Conservation (phyloP, 1,140 invertebrate species). For the Cryptotermes secundus region DNA sequence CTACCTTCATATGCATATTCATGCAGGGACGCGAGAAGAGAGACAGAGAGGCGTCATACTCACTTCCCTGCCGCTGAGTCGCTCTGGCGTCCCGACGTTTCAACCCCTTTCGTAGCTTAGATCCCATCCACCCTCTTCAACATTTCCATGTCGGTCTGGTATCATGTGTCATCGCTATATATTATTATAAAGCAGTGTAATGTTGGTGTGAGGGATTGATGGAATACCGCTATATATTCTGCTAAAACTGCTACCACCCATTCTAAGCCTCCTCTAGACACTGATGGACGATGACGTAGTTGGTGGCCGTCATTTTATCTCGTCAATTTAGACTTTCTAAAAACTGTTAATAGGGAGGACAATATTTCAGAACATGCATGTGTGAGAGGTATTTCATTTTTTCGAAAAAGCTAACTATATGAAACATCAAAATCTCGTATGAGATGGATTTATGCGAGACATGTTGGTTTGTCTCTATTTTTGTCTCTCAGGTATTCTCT, state of each 20-base stretch:
- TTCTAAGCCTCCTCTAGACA: not conserved
- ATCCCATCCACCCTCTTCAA: constrained; percentile 2
- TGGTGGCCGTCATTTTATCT: not conserved
- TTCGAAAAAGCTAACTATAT: not conserved
- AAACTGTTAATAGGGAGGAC: not conserved
- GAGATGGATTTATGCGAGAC: not conserved
- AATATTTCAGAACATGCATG: not conserved
- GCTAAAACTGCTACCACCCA: not conserved
- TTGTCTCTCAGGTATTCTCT: not conserved
- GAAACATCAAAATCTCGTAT: not conserved
- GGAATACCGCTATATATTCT: not conserved
- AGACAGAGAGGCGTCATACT: not conserved
- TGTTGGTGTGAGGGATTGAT: constrained; percentile 5
- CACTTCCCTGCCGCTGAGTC: not conserved
- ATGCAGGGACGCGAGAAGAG: not conserved
- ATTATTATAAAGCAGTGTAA: not conserved
- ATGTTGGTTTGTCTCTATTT: not conserved
- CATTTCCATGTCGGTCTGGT: not conserved
- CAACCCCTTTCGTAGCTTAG: not conserved
- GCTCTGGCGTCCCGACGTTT: not conserved
- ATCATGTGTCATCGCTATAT: not conserved
- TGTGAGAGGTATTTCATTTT: not conserved
- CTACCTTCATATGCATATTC: constrained; percentile 9
- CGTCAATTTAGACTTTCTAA: not conserved
- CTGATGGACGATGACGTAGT: not conserved